Base-by-base conservation (phyloP, 37 sponge, comb jelly and placozoan species). In the Beroe ovata region DNA sequence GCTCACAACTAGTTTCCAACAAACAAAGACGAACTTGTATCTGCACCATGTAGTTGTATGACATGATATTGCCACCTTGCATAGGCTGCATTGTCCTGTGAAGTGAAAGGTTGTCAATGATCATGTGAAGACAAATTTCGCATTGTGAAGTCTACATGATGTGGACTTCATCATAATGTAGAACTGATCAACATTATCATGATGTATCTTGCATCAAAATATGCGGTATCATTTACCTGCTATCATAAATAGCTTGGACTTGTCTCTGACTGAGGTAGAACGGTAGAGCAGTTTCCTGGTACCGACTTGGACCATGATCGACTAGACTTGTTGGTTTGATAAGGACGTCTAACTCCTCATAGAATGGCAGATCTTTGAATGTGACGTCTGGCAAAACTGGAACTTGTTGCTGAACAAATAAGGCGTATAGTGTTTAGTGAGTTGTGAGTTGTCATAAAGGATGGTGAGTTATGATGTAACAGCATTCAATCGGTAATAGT, bases 241-340 rank as follows among this genome's bases (percentile, higher is more conserved):
- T 77, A 77, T 77, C 84, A 58, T 77, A 77, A 41, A 77, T 77
- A 42, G 84, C 84, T 35, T 77, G 84, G 6, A 77, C 84, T 77
- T 77, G 84, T 21, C 84, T 8, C 54, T 77, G 84, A 42, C 84
- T 77, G 21, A 77, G 84, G 38, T 77, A 77, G 84, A 77, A 77
- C 38, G 84, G 84, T 39, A 77, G 42, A n/a, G 84, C 54, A 4
- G 84, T 77, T 42, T 77, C 84, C 22, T 77, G 84, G 54, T 77
- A 77, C 2, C 84, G 42, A 39, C 84, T 77, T 16, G 84, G 84
- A 40, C 84, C 84, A 3, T 77, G 84, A 20, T 77, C 84, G 58
- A 77, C 54, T 22, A 77, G 22, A 42, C 84, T 77, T 14, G 84
- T 77, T 16, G 84, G 84, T 77, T 77, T 77, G 20, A 77, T 77